Conservation (phyloP, 2,113 vertebrate species). For the Poeciliopsis turrubarensis region DNA sequence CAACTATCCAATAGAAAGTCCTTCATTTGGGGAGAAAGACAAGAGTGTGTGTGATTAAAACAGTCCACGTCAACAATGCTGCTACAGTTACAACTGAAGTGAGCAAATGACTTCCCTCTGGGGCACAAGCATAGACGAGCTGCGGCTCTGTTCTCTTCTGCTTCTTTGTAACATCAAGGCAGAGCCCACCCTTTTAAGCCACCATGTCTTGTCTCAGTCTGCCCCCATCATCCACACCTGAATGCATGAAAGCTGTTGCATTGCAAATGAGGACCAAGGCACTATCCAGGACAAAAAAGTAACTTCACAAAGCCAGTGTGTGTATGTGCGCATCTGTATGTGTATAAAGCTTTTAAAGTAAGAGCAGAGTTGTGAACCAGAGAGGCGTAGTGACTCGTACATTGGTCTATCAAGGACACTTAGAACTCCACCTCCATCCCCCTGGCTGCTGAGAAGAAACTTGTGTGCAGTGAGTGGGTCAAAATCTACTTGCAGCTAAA, state of each 20-base stretch:
- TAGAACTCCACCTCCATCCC: conserved; percentile 59
- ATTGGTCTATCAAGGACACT: conserved; percentile 71
- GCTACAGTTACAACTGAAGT: conserved; percentile 24
- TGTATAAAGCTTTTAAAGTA: conserved; percentile 46
- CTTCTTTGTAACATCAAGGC: conserved; percentile 13
- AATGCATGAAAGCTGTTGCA: conserved; percentile 20
- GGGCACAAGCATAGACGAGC: conserved; percentile 32
- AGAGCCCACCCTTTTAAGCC: conserved; percentile 32
- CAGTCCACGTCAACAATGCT: neutral
- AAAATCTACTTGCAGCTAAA: conserved; percentile 60
- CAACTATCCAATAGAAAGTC: conserved; percentile 18
- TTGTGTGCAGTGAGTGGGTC: conserved; percentile 55
- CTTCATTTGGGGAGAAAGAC: conserved; percentile 2
- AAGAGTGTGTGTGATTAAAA: conserved; percentile 13
- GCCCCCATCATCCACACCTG: conserved; percentile 19
- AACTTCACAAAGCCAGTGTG: conserved; percentile 1
- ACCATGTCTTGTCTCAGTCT: conserved; percentile 40
- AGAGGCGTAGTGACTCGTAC: conserved; percentile 40
- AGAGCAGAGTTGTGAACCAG: conserved; percentile 26
- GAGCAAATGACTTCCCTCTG: conserved; percentile 28
- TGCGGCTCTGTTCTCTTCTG: conserved; percentile 12
- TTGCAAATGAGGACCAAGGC: conserved; percentile 38
- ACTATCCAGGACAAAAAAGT: neutral
- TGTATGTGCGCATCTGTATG: neutral
- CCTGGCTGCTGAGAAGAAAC: conserved; percentile 52